Percentiles rank a stretch among this genome's conserved stretches.
These are phyloP conservation scores for Siniperca knerii DNA, from an alignment of 2,113 vertebrate genomes.

Conservation along the genomic window DNA sequence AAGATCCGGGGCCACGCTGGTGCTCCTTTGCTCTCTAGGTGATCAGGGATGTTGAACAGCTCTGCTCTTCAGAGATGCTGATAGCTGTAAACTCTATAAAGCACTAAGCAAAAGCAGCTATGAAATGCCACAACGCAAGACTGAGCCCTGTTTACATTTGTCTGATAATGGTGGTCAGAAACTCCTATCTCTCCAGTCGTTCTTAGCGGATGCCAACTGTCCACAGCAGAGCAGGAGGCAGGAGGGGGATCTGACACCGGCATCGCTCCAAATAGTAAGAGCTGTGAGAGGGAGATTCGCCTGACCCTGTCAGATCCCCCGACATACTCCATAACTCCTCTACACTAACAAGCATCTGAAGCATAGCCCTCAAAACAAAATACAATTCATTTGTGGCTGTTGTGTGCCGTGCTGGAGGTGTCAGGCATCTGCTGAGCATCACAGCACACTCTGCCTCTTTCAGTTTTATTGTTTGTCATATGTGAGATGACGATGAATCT, in stretches of 20 bases:
- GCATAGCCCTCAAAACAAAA: constrained; percentile 49
- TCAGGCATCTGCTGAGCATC: constrained; percentile 53
- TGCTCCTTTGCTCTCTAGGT: constrained; percentile 61
- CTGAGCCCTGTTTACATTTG: constrained; percentile 54
- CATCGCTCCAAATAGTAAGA: constrained; percentile 48
- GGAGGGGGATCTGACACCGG: constrained; percentile 50
- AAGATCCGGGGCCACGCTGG: constrained; percentile 51
- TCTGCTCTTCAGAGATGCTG: constrained; percentile 64
- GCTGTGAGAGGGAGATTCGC: constrained; percentile 43
- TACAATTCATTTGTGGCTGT: constrained; percentile 38
- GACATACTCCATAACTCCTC: constrained; percentile 52
- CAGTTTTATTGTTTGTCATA: constrained; percentile 66
- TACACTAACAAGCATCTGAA: constrained; percentile 71
- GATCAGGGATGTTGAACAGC: constrained; percentile 64
- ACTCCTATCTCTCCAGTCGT: constrained; percentile 41
- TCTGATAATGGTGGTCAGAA: constrained; percentile 71
- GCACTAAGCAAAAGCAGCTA: constrained; percentile 39
- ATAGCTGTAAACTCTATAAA: constrained; percentile 55
- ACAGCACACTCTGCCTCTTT: constrained; percentile 34
- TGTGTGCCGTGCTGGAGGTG: constrained; percentile 24
- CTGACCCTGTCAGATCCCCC: constrained; percentile 65
- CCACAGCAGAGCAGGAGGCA: constrained; percentile 43
- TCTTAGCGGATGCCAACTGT: constrained; percentile 43
- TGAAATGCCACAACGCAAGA: constrained; percentile 55
- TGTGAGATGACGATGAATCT: constrained; percentile 50